Conservation (phyloP, 2,113 vertebrate genomes). For the Turnix velox region DNA sequence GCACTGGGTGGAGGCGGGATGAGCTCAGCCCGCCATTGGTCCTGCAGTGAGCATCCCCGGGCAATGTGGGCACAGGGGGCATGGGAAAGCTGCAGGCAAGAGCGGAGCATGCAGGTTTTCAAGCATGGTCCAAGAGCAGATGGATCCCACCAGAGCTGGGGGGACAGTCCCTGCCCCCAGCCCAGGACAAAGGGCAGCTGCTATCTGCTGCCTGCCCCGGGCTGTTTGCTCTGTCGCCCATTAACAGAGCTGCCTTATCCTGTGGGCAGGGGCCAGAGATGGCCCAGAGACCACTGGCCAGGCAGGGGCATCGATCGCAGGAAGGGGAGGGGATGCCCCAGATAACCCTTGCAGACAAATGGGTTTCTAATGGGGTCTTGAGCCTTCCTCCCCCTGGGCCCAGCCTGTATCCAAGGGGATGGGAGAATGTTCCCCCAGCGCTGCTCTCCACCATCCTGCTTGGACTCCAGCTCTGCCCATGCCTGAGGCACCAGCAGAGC, state of each 20-base stretch:
- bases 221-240: constrained; percentile 38
- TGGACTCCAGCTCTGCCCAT: not conserved
- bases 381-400: not conserved
- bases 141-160: not conserved
- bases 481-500: rapidly evolving
- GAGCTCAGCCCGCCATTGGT: not conserved
- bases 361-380: constrained; percentile 17
- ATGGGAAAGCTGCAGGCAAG: not conserved
- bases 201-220: not conserved
- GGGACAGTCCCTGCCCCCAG: not conserved
- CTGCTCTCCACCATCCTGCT: rapidly evolving
- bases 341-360: constrained; percentile 54
- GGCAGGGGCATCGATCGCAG: not conserved
- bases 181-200: constrained; percentile 10
- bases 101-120: not conserved
- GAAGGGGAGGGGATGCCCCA: not conserved
- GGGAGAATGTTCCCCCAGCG: not conserved
- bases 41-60: not conserved
- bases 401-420: constrained; percentile 13
- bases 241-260: constrained; percentile 47
- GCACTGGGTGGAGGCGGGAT: not conserved
- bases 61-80: rapidly evolving
- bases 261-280: not conserved
- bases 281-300: not conserved
- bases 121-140: not conserved